These are phyloP conservation scores for Alviniconcha strummeri DNA, from an alignment of 2,888 invertebrate genomes.

Conservation along the genomic window DNA sequence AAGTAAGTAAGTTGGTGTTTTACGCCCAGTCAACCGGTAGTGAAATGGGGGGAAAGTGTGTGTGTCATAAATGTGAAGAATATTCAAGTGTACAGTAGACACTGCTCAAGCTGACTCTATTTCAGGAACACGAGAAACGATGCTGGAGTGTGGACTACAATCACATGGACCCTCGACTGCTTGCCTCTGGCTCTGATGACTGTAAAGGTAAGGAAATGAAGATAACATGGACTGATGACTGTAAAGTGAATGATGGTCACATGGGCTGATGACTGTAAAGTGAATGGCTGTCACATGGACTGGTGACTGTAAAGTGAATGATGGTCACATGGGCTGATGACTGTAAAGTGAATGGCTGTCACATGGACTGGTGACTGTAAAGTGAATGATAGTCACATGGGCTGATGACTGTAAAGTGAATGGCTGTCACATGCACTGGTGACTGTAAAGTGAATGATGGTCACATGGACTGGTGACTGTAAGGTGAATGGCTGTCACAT, in stretches of 20 bases:
- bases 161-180: conserved; percentile 88
- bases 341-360: not conserved
- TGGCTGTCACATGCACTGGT: no score
- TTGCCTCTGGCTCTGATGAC: conserved; percentile 95
- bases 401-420: no score
- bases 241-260: not conserved
- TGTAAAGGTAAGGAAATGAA: conserved; percentile 78
- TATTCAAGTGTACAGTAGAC: no score
- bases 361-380: no score
- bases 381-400: no score
- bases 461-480: no score
- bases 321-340: not conserved
- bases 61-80: no score
- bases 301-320: not conserved
- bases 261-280: not conserved
- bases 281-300: not conserved
- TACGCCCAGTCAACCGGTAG: no score
- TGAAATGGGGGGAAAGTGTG: no score
- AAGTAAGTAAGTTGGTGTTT: no score
- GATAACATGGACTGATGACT: not conserved
- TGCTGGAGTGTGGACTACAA: conserved; percentile 98
- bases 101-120: not conserved
- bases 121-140: conserved; percentile 86
- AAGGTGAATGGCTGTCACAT: no score
- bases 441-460: no score